phyloP scores from a whole-genome alignment of 2,113 vertebrate genomes.

The Reinhardtius hippoglossoides region DNA sequence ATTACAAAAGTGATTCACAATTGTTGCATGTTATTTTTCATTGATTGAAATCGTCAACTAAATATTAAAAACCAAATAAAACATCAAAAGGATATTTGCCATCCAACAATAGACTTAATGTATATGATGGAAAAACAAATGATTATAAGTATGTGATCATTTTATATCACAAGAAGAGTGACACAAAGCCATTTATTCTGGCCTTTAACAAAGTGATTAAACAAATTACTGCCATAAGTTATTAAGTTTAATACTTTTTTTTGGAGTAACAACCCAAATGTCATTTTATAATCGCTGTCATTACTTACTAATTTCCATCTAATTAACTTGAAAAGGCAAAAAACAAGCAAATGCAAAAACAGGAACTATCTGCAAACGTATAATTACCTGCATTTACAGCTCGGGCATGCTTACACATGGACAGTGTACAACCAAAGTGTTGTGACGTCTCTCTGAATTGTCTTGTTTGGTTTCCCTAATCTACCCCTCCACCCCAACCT shows the following conservation, averaged over 20 bases:
- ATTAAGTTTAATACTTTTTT: constrained; percentile 27
- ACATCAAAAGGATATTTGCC: no score
- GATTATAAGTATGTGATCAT: neutral
- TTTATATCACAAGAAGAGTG: neutral
- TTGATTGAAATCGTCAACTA: neutral
- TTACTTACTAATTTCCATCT: constrained; percentile 51
- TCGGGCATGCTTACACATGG: constrained; percentile 61
- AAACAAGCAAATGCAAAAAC: constrained; percentile 25
- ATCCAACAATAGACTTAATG: neutral
- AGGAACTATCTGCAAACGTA: constrained; percentile 46
- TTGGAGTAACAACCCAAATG: constrained; percentile 29
- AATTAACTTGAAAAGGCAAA: constrained; percentile 36
- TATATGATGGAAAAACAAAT: no score
- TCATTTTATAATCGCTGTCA: constrained; percentile 40
- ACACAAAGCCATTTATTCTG: constrained; percentile 15
- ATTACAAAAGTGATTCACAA: neutral
- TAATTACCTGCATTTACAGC: constrained; percentile 64
- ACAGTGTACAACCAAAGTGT: constrained; percentile 38
- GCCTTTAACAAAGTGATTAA: constrained; percentile 22
- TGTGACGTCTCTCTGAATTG: constrained; percentile 53
- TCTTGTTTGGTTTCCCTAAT: constrained; percentile 63
- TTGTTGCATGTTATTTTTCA: neutral
- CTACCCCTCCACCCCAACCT: constrained; percentile 30
- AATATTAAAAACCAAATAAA: no score
- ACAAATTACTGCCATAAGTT: constrained; percentile 22